phyloP scores from a whole-genome alignment of 1,140 invertebrate genomes.

The Maniola jurtina region DNA sequence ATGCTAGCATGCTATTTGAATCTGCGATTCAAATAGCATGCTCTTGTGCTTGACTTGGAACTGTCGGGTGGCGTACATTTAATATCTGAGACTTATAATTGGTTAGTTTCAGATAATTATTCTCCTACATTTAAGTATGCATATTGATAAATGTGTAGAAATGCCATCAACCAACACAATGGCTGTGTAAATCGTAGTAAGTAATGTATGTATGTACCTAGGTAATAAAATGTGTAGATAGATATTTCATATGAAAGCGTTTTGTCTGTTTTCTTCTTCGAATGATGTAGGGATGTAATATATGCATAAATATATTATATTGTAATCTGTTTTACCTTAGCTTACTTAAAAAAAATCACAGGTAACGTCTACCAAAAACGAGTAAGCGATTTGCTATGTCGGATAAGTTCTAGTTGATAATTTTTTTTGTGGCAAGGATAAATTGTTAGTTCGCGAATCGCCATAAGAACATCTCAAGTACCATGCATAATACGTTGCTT shows the following conservation, averaged over 20 bases:
- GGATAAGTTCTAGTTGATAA: not conserved
- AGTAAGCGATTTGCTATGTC: not conserved
- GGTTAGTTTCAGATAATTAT: slow-evolving; percentile 13
- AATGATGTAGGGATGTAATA: not conserved
- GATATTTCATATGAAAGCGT: slow-evolving; percentile 21
- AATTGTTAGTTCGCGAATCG: too few relatives aligned
- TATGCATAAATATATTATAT: too few relatives aligned
- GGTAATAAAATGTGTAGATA: slow-evolving; percentile 29
- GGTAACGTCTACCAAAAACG: too few relatives aligned
- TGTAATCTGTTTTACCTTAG: too few relatives aligned
- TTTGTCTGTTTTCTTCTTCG: slow-evolving; percentile 4
- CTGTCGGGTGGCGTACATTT: not conserved
- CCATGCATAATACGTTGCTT: too few relatives aligned
- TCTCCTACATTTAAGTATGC: slow-evolving; percentile 13
- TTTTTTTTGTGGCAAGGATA: too few relatives aligned
- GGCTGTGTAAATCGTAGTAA: slow-evolving; percentile 33
- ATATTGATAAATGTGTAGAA: slow-evolving; percentile 24
- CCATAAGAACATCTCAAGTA: too few relatives aligned
- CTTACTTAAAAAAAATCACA: too few relatives aligned
- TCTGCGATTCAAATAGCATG: too few relatives aligned
- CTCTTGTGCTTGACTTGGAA: too few relatives aligned
- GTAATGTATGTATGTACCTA: slow-evolving; percentile 25
- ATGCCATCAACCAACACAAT: slow-evolving; percentile 32
- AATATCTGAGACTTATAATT: not conserved
- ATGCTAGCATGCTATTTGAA: too few relatives aligned